Evolutionary conservation across 2,888 invertebrate species (phyloP).

Genomic region (Tromatobia lineatoria): DNA sequence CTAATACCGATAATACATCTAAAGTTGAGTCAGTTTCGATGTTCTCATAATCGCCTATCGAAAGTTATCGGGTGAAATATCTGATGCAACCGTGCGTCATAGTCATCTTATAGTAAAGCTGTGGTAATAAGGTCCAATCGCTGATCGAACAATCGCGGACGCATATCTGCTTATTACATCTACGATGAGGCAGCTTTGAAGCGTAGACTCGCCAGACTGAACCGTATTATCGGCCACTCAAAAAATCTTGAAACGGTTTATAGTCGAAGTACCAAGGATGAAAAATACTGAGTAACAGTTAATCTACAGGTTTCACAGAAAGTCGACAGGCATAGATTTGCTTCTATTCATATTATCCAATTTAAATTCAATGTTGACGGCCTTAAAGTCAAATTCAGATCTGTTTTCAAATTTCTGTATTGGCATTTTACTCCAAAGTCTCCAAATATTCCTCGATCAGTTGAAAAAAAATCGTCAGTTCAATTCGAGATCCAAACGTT

Average conservation of each 20-base stretch:
- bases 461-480: neutral
- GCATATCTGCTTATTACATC: neutral
- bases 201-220: neutral
- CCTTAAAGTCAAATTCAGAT: too few species aligned
- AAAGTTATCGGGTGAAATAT: constrained; percentile 5
- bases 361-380: too few species aligned
- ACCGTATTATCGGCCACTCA: constrained; percentile 1
- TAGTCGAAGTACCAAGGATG: neutral
- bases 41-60: constrained; percentile 26
- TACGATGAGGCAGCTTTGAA: constrained; percentile 5
- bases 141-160: constrained; percentile 2
- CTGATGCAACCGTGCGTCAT: constrained; percentile 29
- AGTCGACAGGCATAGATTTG: neutral
- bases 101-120: neutral
- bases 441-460: neutral
- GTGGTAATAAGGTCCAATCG: constrained; percentile 9
- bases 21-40: constrained; percentile 21
- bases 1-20: neutral
- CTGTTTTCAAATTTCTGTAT: too few species aligned
- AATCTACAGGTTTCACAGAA: neutral
- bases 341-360: neutral
- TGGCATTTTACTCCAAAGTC: too few species aligned
- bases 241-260: neutral
- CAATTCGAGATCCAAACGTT: neutral
- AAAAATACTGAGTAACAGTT: neutral